Base-by-base conservation (phyloP, 2,113 vertebrate species). In the Crotophaga sulcirostris region DNA sequence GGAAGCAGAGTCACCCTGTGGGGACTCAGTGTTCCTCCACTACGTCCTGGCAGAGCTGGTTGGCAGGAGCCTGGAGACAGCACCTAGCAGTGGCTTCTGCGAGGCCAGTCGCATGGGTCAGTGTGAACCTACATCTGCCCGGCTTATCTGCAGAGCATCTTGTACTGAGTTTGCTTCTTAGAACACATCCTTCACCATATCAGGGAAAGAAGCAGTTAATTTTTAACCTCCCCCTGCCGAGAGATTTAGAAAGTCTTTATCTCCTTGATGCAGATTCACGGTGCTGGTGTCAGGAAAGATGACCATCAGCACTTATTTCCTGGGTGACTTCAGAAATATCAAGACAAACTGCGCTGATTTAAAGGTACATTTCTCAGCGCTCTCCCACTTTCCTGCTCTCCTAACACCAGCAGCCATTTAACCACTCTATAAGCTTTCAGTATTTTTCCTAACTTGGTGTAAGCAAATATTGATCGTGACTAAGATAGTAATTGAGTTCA, bases 391-490 rank as follows among this genome's bases (percentile, higher is more conserved):
- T 83, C 66, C 73, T 79, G 62, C 82, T 94, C 69, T 74, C 89
- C 93, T 95, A 96, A 74, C 68, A 89, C 76, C 87, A 94, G 81
- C 84, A 90, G 79, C 47, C 84, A 90, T 88, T 96, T 97, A 96
- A 91, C 91, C 75, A 80, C 87, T 92, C 87, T 91, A 54, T 84
- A 92, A 96, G 94, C 93, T 96, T 94, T 95, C 93, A 95, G 94
- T 95, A 94, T 93, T 95, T 97, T 96, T 97, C 85, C 84, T 90
- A 96, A 93, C 84, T 96, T 90, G 45, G 69, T 94, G 73, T 95
- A 97, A 96, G 96, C 92, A 97, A 97, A 97, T 97, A 97, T 96
- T 97, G 97, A 97, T 97, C 15, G 24, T 97, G 96, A 96, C 95
- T 77, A 55, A 89, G 96, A 96, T 87, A 94, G 93, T 89, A 97